Percentiles rank a stretch among this genome's conserved stretches.
These are phyloP conservation scores for Amphipyra berbera DNA, from an alignment of 2,888 invertebrate species.

Conservation along the genomic window DNA sequence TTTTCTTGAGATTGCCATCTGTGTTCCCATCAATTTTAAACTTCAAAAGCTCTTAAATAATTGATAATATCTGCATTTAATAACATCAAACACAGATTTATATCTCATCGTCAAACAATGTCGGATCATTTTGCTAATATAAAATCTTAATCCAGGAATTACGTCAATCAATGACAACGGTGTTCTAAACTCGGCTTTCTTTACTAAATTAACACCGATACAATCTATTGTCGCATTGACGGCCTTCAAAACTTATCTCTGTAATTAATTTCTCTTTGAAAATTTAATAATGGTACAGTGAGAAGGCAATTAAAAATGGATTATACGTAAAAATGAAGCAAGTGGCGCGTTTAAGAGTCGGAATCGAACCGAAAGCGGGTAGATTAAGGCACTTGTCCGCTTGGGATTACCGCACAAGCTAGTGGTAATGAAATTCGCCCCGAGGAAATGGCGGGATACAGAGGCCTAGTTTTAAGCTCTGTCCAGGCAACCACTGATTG, in stretches of 20 bases:
- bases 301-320: conserved; percentile 87
- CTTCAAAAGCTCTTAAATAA: conserved; percentile 32
- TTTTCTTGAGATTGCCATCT: neutral
- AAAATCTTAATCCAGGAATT: conserved; percentile 67
- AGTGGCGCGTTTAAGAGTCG: conserved; percentile 84
- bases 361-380: conserved; percentile 82
- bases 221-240: conserved; percentile 83
- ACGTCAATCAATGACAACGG: conserved; percentile 76
- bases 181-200: conserved; percentile 74
- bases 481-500: conserved; percentile 86
- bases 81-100: conserved; percentile 51
- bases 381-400: conserved; percentile 86
- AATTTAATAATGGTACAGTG: conserved; percentile 80
- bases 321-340: conserved; percentile 87
- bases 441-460: conserved; percentile 83
- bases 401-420: conserved; percentile 84
- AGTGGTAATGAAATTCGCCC: conserved; percentile 88
- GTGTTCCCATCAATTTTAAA: conserved; percentile 29
- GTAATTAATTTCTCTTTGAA: conserved; percentile 84
- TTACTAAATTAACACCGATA: conserved; percentile 85
- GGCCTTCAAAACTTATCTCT: conserved; percentile 79
- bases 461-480: conserved; percentile 86
- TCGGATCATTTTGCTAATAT: conserved; percentile 63
- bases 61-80: conserved; percentile 42
- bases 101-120: conserved; percentile 62